phyloP scores from a whole-genome alignment of 2,888 invertebrate genomes.

The Polydesmus complanatus region DNA sequence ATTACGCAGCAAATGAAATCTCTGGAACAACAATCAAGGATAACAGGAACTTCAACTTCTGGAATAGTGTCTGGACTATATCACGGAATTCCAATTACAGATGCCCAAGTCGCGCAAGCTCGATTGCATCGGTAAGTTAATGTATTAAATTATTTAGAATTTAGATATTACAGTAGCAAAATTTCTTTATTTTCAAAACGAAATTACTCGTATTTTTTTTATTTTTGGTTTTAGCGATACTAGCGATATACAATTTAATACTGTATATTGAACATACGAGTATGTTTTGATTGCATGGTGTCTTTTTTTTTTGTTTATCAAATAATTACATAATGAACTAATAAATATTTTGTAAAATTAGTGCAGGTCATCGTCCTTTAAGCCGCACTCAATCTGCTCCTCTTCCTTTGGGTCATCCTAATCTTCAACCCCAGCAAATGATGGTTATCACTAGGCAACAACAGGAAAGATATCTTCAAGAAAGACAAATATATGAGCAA shows the following conservation, averaged over 20 bases:
- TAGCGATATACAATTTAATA: no score
- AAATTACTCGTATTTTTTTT: no score
- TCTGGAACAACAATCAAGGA: constrained; percentile 35
- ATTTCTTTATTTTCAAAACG: no score
- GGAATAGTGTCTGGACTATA: constrained; percentile 29
- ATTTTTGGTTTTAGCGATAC: no score
- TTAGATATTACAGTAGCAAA: no score
- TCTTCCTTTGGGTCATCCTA: constrained; percentile 73
- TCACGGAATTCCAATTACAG: constrained; percentile 22
- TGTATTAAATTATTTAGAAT: no score
- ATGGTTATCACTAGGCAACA: constrained; percentile 34
- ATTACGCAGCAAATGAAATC: constrained; percentile 43
- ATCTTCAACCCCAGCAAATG: constrained; percentile 41
- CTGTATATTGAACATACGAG: no score
- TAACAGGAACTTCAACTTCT: neutral
- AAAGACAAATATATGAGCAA: constrained; percentile 28
- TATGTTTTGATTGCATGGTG: no score
- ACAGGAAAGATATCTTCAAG: constrained; percentile 40
- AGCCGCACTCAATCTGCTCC: constrained; percentile 92
- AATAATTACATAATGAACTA: no score
- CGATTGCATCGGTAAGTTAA: constrained; percentile 39
- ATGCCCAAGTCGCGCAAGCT: constrained; percentile 42
- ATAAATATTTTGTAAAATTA: constrained; percentile 27
- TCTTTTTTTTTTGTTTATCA: no score
- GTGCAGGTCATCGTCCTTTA: constrained; percentile 61